Base-by-base conservation (phyloP, 2,797 vertebrate species). In the Macroramphosus scolopax region DNA sequence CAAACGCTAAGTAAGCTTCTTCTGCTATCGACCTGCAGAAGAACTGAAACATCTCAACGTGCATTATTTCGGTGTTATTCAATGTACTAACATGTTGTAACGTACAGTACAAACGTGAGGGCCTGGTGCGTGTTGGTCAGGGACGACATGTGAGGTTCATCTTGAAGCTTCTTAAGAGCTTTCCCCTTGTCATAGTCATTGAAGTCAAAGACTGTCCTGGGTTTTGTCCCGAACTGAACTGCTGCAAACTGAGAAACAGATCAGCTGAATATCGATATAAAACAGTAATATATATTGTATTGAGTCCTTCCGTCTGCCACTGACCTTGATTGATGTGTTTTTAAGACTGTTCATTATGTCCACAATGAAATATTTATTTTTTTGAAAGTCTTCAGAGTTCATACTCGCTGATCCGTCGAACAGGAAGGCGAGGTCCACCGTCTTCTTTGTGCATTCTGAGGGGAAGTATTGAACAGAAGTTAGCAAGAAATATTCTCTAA, bases 371-470 rank as follows among this genome's bases (percentile, higher is more conserved):
- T 56, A 1, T 78, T 91, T 81, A 54, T 91, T 92, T 38, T 72
- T 30, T 0, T 58, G 0, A 53, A 93, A 94, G 1, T 93, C 87
- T 0, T 0, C 0, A 0, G 0, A 0, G 0, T 7, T 66, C 85
- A 94, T 78, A 70, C 92, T 93, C 9, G 0, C 0, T 0, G 93
- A 94, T 14, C 92, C 92, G 5, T 94, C 92, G 29, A 93, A 92
- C 1, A 94, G 79, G 81, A 93, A 94, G 1, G 90, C 87, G 3
- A 94, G 86, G 46, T 93, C 84, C 5, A 92, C 89, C 0, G 70
- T 77, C 53, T 88, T 81, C 66, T 92, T 90, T 11, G 80, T 81
- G 51, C 92, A 93, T 0, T 86, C 93, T 94, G 71, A 14, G 37
- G 43, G 47, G 51, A 43, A 42, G n/a, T 5, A n/a, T 15, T 15